These are phyloP conservation scores for Chelon auratus DNA, from an alignment of 2,797 vertebrate genomes.

Conservation along the genomic window DNA sequence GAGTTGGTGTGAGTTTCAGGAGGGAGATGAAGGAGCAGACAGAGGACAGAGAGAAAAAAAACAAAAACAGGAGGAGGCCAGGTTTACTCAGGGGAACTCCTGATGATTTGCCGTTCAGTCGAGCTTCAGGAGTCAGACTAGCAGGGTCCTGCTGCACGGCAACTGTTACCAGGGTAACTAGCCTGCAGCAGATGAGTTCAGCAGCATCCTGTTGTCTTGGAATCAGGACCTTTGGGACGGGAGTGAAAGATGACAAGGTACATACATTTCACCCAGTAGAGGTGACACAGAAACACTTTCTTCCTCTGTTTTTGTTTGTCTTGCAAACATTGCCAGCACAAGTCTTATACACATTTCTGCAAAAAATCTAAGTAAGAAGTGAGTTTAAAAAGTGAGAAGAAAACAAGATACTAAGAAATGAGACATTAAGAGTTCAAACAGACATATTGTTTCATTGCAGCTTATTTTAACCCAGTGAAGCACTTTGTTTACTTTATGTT, in stretches of 20 bases:
- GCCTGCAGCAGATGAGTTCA: slow-evolving; percentile 75
- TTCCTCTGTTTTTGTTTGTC: not conserved
- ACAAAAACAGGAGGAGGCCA: slow-evolving; percentile 48
- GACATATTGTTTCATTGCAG: not conserved
- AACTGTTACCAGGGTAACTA: slow-evolving; percentile 91
- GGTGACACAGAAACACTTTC: slow-evolving; percentile 14
- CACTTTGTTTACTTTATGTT: not conserved
- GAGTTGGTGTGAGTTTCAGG: slow-evolving; percentile 59
- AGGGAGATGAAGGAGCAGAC: slow-evolving; percentile 45
- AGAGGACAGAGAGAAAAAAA: slow-evolving; percentile 34
- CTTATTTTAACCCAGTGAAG: too few relatives aligned
- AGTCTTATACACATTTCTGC: not conserved
- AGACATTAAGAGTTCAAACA: not conserved
- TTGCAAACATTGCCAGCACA: not conserved
- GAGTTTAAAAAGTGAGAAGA: not conserved
- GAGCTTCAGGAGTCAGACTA: slow-evolving; percentile 79
- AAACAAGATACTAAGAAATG: slow-evolving; percentile 1
- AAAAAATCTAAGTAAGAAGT: slow-evolving; percentile 2
- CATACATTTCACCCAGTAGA: slow-evolving; percentile 62
- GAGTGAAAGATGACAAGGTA: slow-evolving; percentile 80
- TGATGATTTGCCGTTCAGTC: slow-evolving; percentile 75
- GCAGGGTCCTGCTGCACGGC: slow-evolving; percentile 78
- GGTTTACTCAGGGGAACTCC: slow-evolving; percentile 80
- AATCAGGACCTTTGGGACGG: slow-evolving; percentile 83
- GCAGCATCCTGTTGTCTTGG: slow-evolving; percentile 76